These are phyloP conservation scores for Tiliacea aurago DNA, from an alignment of 2,888 invertebrate species.

Conservation along the genomic window DNA sequence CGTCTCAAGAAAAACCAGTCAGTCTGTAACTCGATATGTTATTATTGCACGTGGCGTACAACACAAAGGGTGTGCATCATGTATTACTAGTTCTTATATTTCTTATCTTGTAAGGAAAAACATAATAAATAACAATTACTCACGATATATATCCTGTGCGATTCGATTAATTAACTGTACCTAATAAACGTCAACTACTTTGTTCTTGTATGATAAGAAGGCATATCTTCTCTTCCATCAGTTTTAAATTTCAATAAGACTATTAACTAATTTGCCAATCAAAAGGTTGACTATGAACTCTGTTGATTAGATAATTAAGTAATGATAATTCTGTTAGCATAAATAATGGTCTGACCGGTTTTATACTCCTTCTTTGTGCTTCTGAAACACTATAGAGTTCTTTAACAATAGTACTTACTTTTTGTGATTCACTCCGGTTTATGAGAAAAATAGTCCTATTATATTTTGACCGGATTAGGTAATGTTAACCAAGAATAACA, in stretches of 20 bases:
- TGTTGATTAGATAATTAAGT: too few species aligned
- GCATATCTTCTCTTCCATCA: background rate
- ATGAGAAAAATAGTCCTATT: too few species aligned
- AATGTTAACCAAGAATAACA: too few species aligned
- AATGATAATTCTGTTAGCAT: too few species aligned
- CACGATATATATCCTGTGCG: conserved; percentile 27
- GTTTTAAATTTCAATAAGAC: background rate
- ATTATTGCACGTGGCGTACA: conserved; percentile 23
- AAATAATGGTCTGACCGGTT: too few species aligned
- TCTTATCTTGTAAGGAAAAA: conserved; percentile 48
- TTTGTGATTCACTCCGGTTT: too few species aligned
- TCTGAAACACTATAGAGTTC: too few species aligned
- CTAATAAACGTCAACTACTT: background rate
- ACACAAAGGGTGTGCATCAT: conserved; percentile 3
- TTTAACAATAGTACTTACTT: too few species aligned
- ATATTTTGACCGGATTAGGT: too few species aligned
- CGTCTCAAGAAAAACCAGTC: background rate
- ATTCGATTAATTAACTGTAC: conserved; percentile 20
- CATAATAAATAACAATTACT: conserved; percentile 33
- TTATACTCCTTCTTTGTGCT: too few species aligned
- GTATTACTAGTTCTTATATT: conserved; percentile 27
- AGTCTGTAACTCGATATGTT: conserved; percentile 11
- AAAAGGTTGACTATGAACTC: too few species aligned
- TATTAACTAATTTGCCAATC: background rate
- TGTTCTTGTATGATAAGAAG: conserved; percentile 3